These are phyloP conservation scores for Osmoderma eremita DNA, from an alignment of 2,888 invertebrate genomes.

Conservation along the genomic window DNA sequence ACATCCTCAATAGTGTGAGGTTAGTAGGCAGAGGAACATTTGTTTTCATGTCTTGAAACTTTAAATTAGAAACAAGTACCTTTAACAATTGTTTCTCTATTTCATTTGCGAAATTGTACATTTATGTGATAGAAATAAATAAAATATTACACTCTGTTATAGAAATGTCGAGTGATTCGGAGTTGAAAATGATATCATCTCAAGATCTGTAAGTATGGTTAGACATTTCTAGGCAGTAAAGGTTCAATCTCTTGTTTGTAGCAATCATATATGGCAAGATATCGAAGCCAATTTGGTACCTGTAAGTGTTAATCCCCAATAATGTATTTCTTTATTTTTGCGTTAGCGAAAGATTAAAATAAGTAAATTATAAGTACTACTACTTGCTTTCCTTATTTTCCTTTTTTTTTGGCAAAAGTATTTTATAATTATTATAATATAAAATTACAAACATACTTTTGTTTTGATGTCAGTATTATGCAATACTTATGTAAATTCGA, in stretches of 20 bases:
- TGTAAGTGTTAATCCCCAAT: slow-evolving; percentile 11
- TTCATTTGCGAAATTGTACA: background rate
- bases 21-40: background rate
- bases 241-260: background rate
- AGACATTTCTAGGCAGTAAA: background rate
- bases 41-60: background rate
- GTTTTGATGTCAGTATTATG: no score
- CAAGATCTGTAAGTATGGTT: slow-evolving; percentile 10
- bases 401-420: no score
- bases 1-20: background rate
- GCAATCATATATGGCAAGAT: background rate
- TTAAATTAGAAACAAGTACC: background rate
- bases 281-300: background rate
- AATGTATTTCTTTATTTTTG: background rate
- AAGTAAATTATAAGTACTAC: no score
- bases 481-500: no score
- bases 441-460: no score
- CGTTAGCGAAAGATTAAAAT: no score
- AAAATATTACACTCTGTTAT: slow-evolving; percentile 21
- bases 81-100: background rate
- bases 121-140: background rate
- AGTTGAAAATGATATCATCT: background rate
- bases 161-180: slow-evolving; percentile 20
- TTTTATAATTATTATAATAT: no score
- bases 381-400: no score